Base-by-base conservation (phyloP, 1,140 invertebrate genomes). In the Caligus rogercresseyi region DNA sequence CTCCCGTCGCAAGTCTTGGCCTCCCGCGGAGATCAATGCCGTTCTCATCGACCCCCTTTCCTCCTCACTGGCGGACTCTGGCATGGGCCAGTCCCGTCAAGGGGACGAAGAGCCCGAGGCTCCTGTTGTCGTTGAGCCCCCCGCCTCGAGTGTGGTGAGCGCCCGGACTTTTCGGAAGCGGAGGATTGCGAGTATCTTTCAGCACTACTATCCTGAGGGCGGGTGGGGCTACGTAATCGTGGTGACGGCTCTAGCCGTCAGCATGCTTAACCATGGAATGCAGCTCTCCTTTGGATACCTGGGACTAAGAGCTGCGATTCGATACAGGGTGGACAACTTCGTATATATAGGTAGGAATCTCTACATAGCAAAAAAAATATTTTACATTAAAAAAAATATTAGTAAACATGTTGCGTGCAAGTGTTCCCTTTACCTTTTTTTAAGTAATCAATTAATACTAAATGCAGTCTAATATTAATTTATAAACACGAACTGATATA, bases 181-280 rank as follows among this genome's bases (percentile, higher is more conserved):
- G 16, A 21, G 57, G 26, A 60, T 60, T 60, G 70, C 70, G 16
- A 82, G 81, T 1, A 72, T 83, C 2, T 79, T 84, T 65, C 80
- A 85, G 67, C 81, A 85, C 66, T 84, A 83, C 68, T 85, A 84
- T 66, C 82, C 83, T 0, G 83, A 85, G 68, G 82, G 82, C 16
- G 81, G 81, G 13, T 85, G 83, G 83, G 83, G 83, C 11, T 85
- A 82, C 81, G 73, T 83, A 11, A 77, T 85, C 19, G 70, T 81
- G 0, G 69, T 76, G 1, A 78, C 78, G 24, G 79, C 77, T n/a
- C 70, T 83, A 2, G 64, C 79, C 1, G 79, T 82, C 1, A 78
- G 83, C 66, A 70, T 81, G 13, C 68, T 84, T 15, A 75, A 78
- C 7, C 80, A 82, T 63, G 83, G 83, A 2, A 69, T 82, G 14